Percentiles rank a stretch among this genome's conserved stretches.
Evolutionary conservation across 2,888 invertebrate genomes (phyloP).

Genomic region (Perizoma flavofasciatum): DNA sequence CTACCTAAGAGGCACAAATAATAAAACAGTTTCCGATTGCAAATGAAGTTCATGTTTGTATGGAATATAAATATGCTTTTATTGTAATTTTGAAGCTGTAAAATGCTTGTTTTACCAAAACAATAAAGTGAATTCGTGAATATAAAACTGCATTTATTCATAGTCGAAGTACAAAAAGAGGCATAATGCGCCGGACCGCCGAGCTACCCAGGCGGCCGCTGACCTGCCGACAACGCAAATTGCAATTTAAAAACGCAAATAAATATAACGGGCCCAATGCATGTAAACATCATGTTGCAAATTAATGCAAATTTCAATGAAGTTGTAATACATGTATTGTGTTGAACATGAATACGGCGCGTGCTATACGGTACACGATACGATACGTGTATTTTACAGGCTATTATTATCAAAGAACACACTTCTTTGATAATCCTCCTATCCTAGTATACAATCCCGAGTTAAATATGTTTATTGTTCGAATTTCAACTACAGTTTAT

Average conservation of each 20-base stretch:
- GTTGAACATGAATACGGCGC: slow-evolving; percentile 2
- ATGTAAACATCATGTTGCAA: slow-evolving; percentile 15
- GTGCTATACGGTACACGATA: slow-evolving; percentile 8
- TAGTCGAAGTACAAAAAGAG: slow-evolving; percentile 55
- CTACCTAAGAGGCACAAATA: slow-evolving; percentile 23
- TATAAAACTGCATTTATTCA: slow-evolving; percentile 62
- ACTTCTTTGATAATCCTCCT: no score
- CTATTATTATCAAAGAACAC: not conserved
- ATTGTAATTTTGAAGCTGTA: slow-evolving; percentile 45
- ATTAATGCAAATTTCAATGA: slow-evolving; percentile 21
- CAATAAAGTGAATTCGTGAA: slow-evolving; percentile 58
- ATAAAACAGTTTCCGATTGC: slow-evolving; percentile 38
- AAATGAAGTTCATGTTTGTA: slow-evolving; percentile 39
- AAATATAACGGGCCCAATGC: slow-evolving; percentile 13
- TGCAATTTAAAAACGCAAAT: slow-evolving; percentile 41
- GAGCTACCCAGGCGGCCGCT: slow-evolving; percentile 26
- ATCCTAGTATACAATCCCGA: not conserved
- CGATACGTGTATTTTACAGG: slow-evolving; percentile 11
- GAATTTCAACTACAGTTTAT: no score
- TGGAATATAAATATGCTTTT: slow-evolving; percentile 32
- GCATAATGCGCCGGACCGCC: slow-evolving; percentile 48
- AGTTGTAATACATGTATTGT: slow-evolving; percentile 15
- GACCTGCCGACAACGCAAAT: slow-evolving; percentile 44
- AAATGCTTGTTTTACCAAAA: slow-evolving; percentile 50
- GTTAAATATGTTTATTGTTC: no score